phyloP scores from a whole-genome alignment of 2,888 invertebrate species.

The Phengaris arion region DNA sequence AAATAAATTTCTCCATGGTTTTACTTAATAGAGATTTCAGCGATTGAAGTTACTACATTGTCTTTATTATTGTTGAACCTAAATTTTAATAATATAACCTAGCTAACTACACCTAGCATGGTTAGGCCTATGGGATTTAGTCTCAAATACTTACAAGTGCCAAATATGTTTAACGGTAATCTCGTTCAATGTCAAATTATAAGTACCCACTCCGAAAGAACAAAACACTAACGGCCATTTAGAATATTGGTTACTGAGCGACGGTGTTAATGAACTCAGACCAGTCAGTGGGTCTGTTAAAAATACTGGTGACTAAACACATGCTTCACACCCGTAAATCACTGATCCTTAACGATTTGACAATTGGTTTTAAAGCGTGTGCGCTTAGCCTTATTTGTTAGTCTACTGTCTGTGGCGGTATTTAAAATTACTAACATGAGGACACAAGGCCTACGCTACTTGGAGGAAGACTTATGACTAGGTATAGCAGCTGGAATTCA shows the following conservation, averaged over 20 bases:
- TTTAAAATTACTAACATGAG: neutral
- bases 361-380: neutral
- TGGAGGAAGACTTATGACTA: no score
- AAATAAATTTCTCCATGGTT: no score
- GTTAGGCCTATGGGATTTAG: no score
- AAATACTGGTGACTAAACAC: conserved; percentile 59
- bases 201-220: no score
- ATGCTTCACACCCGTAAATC: conserved; percentile 52
- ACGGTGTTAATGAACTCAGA: conserved; percentile 62
- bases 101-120: no score
- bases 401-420: neutral
- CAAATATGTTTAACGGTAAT: no score
- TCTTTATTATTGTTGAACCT: no score
- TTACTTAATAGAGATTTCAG: neutral
- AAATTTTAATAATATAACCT: no score
- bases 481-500: no score
- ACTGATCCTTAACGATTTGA: conserved; percentile 27
- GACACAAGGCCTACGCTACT: no score
- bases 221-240: neutral
- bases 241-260: conserved; percentile 38
- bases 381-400: neutral
- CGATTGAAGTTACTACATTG: neutral
- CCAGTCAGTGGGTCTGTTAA: conserved; percentile 52
- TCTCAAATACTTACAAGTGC: no score
- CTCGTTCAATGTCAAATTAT: no score